These are phyloP conservation scores for Cathartes aura DNA, from an alignment of 2,113 vertebrate genomes.

Conservation along the genomic window DNA sequence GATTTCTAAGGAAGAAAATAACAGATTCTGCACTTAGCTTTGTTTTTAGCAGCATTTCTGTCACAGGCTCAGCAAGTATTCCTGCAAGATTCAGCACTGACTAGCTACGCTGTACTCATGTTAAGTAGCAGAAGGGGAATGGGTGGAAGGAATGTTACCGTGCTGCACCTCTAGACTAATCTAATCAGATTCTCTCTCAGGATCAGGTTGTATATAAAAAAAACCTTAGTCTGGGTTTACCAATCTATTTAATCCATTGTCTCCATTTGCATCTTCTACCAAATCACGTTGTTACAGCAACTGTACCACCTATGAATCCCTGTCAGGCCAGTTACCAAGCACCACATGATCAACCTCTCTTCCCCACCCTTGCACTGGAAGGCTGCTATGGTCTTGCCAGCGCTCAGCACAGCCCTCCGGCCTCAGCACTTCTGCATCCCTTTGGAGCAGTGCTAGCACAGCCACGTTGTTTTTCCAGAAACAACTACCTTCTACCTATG, in stretches of 20 bases:
- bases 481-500: not conserved
- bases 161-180: not conserved
- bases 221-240: not conserved
- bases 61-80: not conserved
- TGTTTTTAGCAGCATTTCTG: not conserved
- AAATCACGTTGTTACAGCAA: no score
- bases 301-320: not conserved
- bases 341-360: accelerated
- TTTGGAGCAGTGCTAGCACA: not conserved
- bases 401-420: not conserved
- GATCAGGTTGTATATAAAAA: not conserved
- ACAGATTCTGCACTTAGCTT: not conserved
- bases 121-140: not conserved
- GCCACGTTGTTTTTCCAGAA: not conserved
- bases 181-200: not conserved
- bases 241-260: not conserved
- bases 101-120: not conserved
- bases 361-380: not conserved
- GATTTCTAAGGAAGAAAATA: not conserved
- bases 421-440: not conserved
- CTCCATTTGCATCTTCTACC: not conserved
- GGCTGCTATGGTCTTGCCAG: not conserved
- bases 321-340: not conserved
- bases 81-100: not conserved
- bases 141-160: not conserved